These are phyloP conservation scores for Sisor rabdophorus DNA, from an alignment of 2,113 vertebrate genomes.

Conservation along the genomic window DNA sequence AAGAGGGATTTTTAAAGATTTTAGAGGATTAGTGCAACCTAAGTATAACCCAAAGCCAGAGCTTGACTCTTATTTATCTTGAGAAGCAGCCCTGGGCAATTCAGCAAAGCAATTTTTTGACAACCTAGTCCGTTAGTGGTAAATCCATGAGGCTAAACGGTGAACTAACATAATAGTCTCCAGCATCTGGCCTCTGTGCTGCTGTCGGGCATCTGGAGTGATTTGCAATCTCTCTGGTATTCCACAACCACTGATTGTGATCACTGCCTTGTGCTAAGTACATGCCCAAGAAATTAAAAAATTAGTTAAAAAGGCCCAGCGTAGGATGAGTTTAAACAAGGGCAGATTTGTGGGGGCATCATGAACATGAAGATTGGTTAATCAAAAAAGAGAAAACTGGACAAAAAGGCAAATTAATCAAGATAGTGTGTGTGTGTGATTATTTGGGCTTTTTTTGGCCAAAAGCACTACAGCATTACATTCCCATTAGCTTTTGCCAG, in stretches of 20 bases:
- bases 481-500: conserved; percentile 28
- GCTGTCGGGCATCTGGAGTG: conserved; percentile 38
- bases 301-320: not conserved
- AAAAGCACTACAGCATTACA: conserved; percentile 40
- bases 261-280: conserved; percentile 4
- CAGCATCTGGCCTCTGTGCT: not conserved
- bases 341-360: not conserved
- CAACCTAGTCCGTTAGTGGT: not conserved
- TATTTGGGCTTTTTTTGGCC: conserved; percentile 4
- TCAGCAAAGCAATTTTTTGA: not conserved
- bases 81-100: not conserved
- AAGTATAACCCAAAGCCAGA: not conserved
- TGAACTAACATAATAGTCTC: conserved; percentile 3
- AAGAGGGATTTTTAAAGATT: too few species aligned
- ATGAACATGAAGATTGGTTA: not conserved
- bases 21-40: not conserved
- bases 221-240: conserved; percentile 28
- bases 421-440: not conserved
- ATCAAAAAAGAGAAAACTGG: not conserved
- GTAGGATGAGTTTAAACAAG: not conserved
- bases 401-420: not conserved
- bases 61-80: not conserved
- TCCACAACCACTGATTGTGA: conserved; percentile 30
- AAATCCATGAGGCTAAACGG: not conserved
- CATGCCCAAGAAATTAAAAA: not conserved